Evolutionary conservation across 2,888 invertebrate genomes (phyloP), one percentile per base, ranked within the genome.

Genomic region (Lepas anatifera): DNA sequence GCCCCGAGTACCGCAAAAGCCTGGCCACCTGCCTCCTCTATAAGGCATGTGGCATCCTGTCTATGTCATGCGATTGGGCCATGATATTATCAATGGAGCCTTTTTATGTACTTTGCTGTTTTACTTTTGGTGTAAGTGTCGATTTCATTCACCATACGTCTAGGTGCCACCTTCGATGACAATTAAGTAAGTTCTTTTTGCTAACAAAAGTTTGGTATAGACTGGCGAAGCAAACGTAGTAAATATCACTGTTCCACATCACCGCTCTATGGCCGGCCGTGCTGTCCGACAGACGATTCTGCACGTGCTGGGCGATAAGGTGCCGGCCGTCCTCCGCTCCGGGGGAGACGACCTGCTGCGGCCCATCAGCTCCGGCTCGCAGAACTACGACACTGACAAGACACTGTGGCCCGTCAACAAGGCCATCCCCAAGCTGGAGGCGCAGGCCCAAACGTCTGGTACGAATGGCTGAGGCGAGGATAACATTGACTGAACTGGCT

Each of bases 21-120:
- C 80, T 93, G 13, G 89, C 92, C 0, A 81, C 87, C 70, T 84
- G 87, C 10, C 80, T 93, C n/a, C 87, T 93, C 77, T 94, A 92
- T 78, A 92, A 91, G 84, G 89, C 88, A 78, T 13, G 70, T 52
- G 18, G 22, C 46, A 3, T 7, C 25, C 7, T 27, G n/a, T 8
- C 18, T n/a, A 48, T n/a, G 11, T 11, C 0, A 3, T 7, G 22
- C 18, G n/a, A 18, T 10, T 3, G 7, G 48, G 3, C 22, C 18
- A 2, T 10, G 6, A 6, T n/a, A 10, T 50, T 13, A 27, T 10
- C 25, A 27, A 2, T 22, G n/a, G n/a, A 27, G 27, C 50, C 41
- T 41, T 10, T 10, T 41, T 41, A 41, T 1, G 41, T 41, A 16
- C 11, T 41, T 16, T 41, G 10, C 11, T 16, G 11, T 13, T 41